phyloP scores from a whole-genome alignment of 2,797 vertebrate genomes.

The Platalea minor region DNA sequence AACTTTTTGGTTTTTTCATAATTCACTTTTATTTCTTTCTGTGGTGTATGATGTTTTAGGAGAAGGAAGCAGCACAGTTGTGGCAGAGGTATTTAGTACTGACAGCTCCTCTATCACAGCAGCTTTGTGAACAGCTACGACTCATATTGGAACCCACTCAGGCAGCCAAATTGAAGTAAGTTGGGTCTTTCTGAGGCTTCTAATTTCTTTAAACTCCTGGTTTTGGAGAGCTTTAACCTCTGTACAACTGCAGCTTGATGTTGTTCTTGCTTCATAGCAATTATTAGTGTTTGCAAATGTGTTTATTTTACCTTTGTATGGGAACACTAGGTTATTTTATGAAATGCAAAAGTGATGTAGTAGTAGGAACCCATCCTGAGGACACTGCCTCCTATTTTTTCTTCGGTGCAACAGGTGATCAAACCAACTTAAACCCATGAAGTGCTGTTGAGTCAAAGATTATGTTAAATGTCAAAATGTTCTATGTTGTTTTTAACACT shows the following conservation, averaged over 20 bases:
- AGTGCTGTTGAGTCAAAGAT: background rate
- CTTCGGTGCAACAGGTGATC: background rate
- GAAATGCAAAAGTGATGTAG: background rate
- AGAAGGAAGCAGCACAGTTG: constrained; percentile 85
- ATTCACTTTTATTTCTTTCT: background rate
- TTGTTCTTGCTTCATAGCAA: background rate
- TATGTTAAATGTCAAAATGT: background rate
- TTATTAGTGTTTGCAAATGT: background rate
- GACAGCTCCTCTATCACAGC: constrained; percentile 91
- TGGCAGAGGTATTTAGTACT: constrained; percentile 92
- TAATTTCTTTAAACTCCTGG: background rate
- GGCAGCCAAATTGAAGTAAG: constrained; percentile 93
- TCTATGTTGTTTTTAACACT: background rate
- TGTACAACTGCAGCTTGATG: background rate
- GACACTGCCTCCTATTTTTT: background rate
- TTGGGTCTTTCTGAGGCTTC: background rate
- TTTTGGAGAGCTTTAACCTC: background rate
- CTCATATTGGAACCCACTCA: constrained; percentile 94
- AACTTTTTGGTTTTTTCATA: background rate
- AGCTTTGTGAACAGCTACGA: constrained; percentile 94
- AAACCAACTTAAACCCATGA: background rate
- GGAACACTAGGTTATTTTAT: background rate
- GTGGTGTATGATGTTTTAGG: constrained; percentile 73
- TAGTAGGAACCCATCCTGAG: background rate
- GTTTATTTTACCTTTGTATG: background rate